A percentile compares a stretch with the other conserved stretches of the same genome.
These are phyloP conservation scores for Halesus radiatus DNA, from an alignment of 1,140 invertebrate species.

Conservation along the genomic window DNA sequence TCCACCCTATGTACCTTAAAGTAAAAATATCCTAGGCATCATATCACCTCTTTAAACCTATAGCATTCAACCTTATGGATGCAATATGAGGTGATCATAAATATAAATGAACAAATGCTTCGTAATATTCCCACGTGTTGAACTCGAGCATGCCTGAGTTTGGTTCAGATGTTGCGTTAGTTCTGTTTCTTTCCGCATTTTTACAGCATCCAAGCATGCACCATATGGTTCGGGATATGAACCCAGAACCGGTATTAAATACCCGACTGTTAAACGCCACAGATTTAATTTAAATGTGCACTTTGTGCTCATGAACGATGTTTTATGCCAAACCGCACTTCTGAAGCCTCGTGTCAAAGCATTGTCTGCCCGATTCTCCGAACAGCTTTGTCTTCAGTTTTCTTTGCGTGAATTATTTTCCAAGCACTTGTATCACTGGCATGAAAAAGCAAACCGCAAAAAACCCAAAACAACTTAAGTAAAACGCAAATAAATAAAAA, in stretches of 20 bases:
- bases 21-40: too few relatives aligned
- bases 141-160: too few relatives aligned
- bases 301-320: background rate
- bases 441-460: background rate
- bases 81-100: too few relatives aligned
- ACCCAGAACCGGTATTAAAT: background rate
- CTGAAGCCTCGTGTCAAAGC: slow-evolving; percentile 12
- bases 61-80: too few relatives aligned
- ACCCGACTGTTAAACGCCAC: slow-evolving; percentile 8
- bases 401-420: slow-evolving; percentile 25
- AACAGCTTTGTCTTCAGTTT: slow-evolving; percentile 6
- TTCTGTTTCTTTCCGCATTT: too few relatives aligned
- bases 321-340: background rate
- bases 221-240: background rate
- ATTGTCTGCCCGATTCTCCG: background rate
- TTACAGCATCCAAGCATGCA: background rate
- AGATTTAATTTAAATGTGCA: slow-evolving; percentile 12
- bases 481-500: background rate
- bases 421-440: slow-evolving; percentile 7
- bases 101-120: too few relatives aligned
- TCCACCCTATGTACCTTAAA: too few relatives aligned
- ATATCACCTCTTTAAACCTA: too few relatives aligned
- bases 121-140: too few relatives aligned
- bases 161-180: too few relatives aligned
- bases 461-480: background rate